Base-by-base conservation (phyloP, 2,888 invertebrate species). In the Agonopterix subpropinquella region DNA sequence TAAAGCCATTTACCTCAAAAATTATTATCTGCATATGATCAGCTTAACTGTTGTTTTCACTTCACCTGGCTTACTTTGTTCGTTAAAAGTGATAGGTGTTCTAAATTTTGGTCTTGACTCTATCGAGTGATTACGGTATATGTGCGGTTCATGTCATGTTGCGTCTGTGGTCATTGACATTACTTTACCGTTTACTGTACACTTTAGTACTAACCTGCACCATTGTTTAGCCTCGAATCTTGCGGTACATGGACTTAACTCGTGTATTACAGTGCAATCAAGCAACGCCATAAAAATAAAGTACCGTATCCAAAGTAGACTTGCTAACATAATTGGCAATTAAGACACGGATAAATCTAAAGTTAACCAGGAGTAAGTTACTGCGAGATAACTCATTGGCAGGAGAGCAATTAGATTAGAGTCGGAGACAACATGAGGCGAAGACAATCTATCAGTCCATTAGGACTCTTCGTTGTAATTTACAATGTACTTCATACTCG, bases 101-200 rank as follows among this genome's bases (percentile, higher is more conserved):
- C 71, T 63, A 71, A 69, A 70, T 76, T 15, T 64, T 59, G 53
- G 52, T 54, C 57, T 61, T 62, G 61, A 65, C 68, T 58, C 63
- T 70, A 67, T 70, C 65, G 68, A 66, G 57, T 65, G 57, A 59
- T 70, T 76, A 73, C 80, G 74, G 75, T 78, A 74, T 28, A 28
- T 76, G 70, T 62, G 68, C 67, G 55, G 65, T 66, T 70, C 70
- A 75, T 73, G 73, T 73, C 67, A 73, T 71, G 67, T 67, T 69
- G 59, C 64, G 65, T 52, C 52, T 52, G 59, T 82, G 83, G 80
- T 77, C 81, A 75, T 68, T 77, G 80, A 79, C 81, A 77, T 69
- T 52, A 57, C 58, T 76, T 66, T 81, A 80, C 82, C 79, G 82
- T 80, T 80, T 61, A 56, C 53, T 63, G 53, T 55, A 61, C 59